Percentiles rank a stretch among this genome's conserved stretches.
phyloP scores from a whole-genome alignment of 2,888 invertebrate genomes.

The Lepidocyrtoides sp. region DNA sequence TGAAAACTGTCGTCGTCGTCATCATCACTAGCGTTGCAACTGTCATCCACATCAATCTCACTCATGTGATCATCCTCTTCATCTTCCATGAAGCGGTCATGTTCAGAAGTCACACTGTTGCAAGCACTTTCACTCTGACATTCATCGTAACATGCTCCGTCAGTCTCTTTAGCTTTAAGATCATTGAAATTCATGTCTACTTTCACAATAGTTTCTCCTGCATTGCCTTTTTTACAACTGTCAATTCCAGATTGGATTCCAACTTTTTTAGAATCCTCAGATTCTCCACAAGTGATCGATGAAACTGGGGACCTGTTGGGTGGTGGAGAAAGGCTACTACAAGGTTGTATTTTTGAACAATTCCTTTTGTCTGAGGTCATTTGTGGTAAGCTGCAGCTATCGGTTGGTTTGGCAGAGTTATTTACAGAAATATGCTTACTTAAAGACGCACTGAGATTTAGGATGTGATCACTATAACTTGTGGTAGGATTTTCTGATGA shows the following conservation, averaged over 20 bases:
- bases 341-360: not conserved
- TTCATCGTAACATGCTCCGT: not conserved
- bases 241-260: no score
- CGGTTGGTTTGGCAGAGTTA: not conserved
- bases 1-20: not conserved
- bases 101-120: conserved; percentile 42
- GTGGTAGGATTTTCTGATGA: conserved; percentile 24
- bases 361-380: not conserved
- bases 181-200: conserved; percentile 69
- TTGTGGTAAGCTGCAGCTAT: not conserved
- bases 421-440: conserved; percentile 48
- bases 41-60: conserved; percentile 66
- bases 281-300: not conserved
- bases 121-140: not conserved
- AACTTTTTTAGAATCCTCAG: not conserved
- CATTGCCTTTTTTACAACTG: not conserved
- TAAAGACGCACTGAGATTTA: conserved; percentile 62
- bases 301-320: conserved; percentile 15
- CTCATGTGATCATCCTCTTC: conserved; percentile 51
- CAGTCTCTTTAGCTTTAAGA: conserved; percentile 18
- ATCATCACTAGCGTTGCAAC: not conserved
- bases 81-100: conserved; percentile 35
- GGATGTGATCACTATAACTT: conserved; percentile 53
- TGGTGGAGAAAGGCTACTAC: not conserved
- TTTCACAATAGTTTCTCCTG: not conserved